Evolutionary conservation across 2,113 vertebrate species (phyloP).

Genomic region (Seriola dumerili): DNA sequence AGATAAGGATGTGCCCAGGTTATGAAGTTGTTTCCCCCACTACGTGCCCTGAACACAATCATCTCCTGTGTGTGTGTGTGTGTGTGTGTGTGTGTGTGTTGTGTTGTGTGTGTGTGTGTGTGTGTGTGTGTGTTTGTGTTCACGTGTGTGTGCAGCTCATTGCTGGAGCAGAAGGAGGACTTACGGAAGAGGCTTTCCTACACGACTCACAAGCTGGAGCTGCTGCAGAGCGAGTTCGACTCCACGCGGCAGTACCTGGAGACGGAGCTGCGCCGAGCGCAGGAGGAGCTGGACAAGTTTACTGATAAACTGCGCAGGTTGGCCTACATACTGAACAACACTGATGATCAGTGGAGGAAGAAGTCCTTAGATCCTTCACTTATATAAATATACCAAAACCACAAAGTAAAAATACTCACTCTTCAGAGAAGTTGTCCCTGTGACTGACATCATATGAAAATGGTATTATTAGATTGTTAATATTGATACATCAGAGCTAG

Average conservation of each 20-base stretch:
- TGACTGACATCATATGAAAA: no score
- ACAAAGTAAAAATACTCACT: background rate
- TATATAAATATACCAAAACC: background rate
- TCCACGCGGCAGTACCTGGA: slow-evolving; percentile 96
- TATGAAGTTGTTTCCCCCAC: slow-evolving; percentile 33
- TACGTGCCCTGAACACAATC: slow-evolving; percentile 28
- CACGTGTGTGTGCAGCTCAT: slow-evolving; percentile 82
- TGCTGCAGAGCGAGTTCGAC: slow-evolving; percentile 94
- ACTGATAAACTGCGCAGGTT: slow-evolving; percentile 98
- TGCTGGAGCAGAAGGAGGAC: slow-evolving; percentile 97
- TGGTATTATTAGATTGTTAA: no score
- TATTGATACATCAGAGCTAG: background rate
- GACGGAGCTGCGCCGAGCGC: slow-evolving; percentile 94
- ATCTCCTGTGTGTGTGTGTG: slow-evolving; percentile 41
- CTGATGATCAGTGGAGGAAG: background rate
- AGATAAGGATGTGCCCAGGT: slow-evolving; percentile 18
- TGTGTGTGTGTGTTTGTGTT: slow-evolving; percentile 41
- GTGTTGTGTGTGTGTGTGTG: slow-evolving; percentile 38
- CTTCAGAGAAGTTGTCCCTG: no score
- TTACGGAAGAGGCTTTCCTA: slow-evolving; percentile 91
- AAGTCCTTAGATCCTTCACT: background rate
- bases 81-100: slow-evolving; percentile 45
- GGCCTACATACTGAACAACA: background rate
- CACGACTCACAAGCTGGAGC: slow-evolving; percentile 94
- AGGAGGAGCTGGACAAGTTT: slow-evolving; percentile 97